A percentile compares a stretch with the other conserved stretches of the same genome.
phyloP scores from a whole-genome alignment of 2,113 vertebrate genomes.

The Aix galericulata region DNA sequence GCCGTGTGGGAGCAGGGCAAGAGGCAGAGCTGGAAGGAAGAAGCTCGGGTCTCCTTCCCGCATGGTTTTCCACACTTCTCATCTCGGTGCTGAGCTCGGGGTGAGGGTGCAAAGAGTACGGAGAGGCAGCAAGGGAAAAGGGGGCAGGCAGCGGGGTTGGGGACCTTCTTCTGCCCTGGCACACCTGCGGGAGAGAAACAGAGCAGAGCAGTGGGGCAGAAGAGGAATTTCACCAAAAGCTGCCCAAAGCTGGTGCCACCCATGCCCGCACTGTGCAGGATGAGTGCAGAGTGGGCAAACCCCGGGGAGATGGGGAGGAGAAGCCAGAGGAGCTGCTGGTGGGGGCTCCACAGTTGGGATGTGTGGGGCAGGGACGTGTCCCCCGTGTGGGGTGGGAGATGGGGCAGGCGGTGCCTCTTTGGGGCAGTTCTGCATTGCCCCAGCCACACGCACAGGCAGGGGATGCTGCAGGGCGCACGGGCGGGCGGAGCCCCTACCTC shows the following conservation, averaged over 20 bases:
- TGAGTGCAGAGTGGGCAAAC: background rate
- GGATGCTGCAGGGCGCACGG: background rate
- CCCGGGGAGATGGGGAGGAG: accelerated
- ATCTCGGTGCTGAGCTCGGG: background rate
- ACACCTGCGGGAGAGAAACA: conserved; percentile 39
- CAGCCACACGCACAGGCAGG: background rate
- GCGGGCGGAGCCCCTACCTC: conserved; percentile 31
- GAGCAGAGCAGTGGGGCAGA: background rate
- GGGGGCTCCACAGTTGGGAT: background rate
- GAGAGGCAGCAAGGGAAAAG: background rate
- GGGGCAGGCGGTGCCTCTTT: background rate
- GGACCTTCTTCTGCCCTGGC: background rate
- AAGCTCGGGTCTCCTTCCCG: background rate
- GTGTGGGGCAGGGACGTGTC: accelerated
- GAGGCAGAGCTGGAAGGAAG: background rate
- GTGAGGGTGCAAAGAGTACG: background rate
- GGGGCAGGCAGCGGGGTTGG: background rate
- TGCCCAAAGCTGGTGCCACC: background rate
- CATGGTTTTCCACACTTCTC: background rate
- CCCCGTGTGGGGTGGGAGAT: background rate
- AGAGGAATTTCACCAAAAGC: background rate
- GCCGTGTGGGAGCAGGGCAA: background rate
- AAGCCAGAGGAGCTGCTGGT: background rate
- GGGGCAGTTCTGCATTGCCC: background rate
- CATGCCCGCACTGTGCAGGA: accelerated